These are phyloP conservation scores for Anas bernieri DNA, from an alignment of 2,797 vertebrate genomes.

Conservation along the genomic window DNA sequence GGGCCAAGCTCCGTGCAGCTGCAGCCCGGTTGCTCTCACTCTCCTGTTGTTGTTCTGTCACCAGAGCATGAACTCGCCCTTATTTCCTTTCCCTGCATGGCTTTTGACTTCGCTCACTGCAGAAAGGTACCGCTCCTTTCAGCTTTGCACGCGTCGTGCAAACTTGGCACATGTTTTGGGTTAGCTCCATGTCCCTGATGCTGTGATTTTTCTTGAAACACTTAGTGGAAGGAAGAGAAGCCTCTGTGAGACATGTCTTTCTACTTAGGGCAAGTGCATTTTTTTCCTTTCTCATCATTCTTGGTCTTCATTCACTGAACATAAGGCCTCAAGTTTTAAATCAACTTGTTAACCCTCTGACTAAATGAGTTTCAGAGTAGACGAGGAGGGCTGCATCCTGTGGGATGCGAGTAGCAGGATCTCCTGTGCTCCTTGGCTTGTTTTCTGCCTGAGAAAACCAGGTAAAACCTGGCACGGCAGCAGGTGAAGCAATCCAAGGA, in stretches of 20 bases:
- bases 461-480: neutral
- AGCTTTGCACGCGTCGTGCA: neutral
- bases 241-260: neutral
- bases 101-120: neutral
- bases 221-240: neutral
- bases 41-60: neutral
- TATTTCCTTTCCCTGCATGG: neutral
- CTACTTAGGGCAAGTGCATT: neutral
- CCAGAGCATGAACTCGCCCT: neutral
- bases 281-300: neutral
- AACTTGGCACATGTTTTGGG: neutral
- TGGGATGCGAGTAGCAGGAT: neutral
- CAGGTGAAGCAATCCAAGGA: neutral
- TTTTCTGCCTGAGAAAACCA: neutral
- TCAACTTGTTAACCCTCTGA: neutral
- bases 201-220: neutral
- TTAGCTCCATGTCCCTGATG: neutral
- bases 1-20: accelerated
- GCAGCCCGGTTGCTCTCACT: neutral
- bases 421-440: neutral
- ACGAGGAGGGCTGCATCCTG: neutral
- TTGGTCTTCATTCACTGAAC: neutral
- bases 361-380: neutral
- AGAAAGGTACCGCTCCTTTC: neutral
- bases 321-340: neutral